Evolutionary conservation across 1,140 invertebrate species (phyloP), one percentile per base, ranked within the genome.

Genomic region (Teleogryllus occipitalis): DNA sequence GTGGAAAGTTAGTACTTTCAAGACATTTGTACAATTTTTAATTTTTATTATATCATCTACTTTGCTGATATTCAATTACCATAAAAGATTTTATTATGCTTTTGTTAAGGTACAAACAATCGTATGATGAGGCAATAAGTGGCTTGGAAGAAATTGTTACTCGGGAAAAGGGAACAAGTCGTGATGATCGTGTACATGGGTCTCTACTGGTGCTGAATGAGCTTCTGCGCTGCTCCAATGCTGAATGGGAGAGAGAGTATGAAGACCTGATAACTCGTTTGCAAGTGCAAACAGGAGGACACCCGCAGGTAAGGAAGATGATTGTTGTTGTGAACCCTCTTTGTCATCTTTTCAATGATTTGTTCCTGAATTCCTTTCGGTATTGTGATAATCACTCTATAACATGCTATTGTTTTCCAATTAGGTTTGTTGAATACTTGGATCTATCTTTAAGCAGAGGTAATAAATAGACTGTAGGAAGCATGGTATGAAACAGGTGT

Each of bases 121-220:
- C 96, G 84, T 98, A 95, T 85, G 94, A 97, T 81, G 96, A 98
- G 86, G 94, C 95, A 12, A 91, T 92, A 78, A 87, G 89, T 49
- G 92, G 93, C n/a, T 94, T 97, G 85, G 91, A 93, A 81, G 94
- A 96, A 22, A 84, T 90, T 74, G 87, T 89, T 74, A 86, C 88
- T 0, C 90, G 90, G 85, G 94, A 95, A 83, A 93, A 93, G 83
- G 94, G 94, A 22, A 91, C 94, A 79, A 93, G 92, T 8, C 90
- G 91, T 82, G 98, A 99, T 83, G 98, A 99, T 85, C 90, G 93
- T 84, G 92, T 97, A 46, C 98, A 99, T 86, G 97, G 97, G 15
- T 96, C 96, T 2, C 87, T 99, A 0, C 88, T 99, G 15, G 95
- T 99, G 15, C 87, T 99, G 4, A 98, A 99, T 88, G 98, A 99